phyloP scores from a whole-genome alignment of 2,113 vertebrate genomes.

The Entomyzon cyanotis region DNA sequence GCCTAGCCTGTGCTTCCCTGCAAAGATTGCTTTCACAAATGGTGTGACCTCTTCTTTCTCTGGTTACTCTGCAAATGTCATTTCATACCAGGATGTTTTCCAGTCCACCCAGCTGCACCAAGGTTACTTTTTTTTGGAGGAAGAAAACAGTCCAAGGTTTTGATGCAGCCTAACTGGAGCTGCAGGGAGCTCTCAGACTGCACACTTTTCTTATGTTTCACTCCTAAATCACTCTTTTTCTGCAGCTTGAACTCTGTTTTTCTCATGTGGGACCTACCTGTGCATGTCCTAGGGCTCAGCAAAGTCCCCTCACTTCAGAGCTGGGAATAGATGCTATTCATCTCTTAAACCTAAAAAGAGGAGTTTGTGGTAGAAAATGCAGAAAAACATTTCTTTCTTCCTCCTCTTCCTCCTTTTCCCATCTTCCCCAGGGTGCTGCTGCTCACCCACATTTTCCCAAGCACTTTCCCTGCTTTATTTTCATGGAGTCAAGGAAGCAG shows the following conservation, averaged over 20 bases:
- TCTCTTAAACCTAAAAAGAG: background rate
- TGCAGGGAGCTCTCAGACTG: background rate
- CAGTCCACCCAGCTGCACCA: background rate
- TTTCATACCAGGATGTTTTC: background rate
- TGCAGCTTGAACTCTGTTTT: background rate
- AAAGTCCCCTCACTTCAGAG: background rate
- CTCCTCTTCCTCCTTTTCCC: background rate
- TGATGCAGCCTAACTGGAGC: background rate
- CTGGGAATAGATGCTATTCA: background rate
- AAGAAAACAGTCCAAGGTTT: background rate
- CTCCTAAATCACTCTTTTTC: background rate
- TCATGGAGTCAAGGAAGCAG: background rate
- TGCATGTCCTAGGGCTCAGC: background rate
- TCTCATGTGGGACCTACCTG: rapidly evolving
- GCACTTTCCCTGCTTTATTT: background rate
- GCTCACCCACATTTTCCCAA: background rate
- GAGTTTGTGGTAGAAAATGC: background rate
- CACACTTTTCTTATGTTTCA: background rate
- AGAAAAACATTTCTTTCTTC: background rate
- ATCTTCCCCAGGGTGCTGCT: background rate
- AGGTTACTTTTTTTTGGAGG: background rate
- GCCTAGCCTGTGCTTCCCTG: background rate
- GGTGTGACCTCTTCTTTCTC: background rate
- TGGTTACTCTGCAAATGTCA: background rate
- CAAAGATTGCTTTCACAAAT: background rate